Evolutionary conservation across 2,888 invertebrate genomes (phyloP).

Genomic region (Torymus texanus): DNA sequence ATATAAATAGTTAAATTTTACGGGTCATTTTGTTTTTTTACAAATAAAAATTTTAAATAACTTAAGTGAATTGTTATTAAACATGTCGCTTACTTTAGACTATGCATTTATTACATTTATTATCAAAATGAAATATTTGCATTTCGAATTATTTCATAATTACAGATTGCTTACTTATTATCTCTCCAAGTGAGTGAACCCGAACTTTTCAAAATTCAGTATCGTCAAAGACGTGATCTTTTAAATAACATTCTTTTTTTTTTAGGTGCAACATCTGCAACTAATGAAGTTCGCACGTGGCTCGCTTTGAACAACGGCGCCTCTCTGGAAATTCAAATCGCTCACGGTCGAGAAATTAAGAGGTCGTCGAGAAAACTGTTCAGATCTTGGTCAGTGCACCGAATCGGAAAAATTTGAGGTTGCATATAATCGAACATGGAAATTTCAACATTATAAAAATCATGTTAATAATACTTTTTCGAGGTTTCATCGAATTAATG

Average conservation of each 20-base stretch:
- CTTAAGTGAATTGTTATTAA: not conserved
- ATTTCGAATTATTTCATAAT: not conserved
- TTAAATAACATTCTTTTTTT: slow-evolving; percentile 1
- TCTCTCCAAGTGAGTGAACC: too few relatives aligned
- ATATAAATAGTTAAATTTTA: too few relatives aligned
- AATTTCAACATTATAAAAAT: slow-evolving; percentile 7
- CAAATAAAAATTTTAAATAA: too few relatives aligned
- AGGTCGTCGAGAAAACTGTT: slow-evolving; percentile 72
- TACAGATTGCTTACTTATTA: too few relatives aligned
- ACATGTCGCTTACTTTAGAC: not conserved
- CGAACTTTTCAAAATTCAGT: too few relatives aligned
- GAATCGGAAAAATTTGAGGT: slow-evolving; percentile 73
- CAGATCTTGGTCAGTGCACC: slow-evolving; percentile 75
- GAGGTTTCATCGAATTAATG: not conserved
- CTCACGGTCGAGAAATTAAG: slow-evolving; percentile 72
- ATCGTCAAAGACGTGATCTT: too few relatives aligned
- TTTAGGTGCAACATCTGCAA: slow-evolving; percentile 67
- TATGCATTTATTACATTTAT: not conserved
- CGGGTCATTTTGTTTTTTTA: too few relatives aligned
- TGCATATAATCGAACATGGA: too few relatives aligned
- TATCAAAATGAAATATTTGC: not conserved
- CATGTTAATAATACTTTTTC: not conserved
- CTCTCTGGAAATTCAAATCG: slow-evolving; percentile 72
- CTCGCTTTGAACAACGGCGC: slow-evolving; percentile 73
- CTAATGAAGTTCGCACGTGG: slow-evolving; percentile 73